phyloP scores from a whole-genome alignment of 2,113 vertebrate genomes.

The Phylloscopus trochilus region DNA sequence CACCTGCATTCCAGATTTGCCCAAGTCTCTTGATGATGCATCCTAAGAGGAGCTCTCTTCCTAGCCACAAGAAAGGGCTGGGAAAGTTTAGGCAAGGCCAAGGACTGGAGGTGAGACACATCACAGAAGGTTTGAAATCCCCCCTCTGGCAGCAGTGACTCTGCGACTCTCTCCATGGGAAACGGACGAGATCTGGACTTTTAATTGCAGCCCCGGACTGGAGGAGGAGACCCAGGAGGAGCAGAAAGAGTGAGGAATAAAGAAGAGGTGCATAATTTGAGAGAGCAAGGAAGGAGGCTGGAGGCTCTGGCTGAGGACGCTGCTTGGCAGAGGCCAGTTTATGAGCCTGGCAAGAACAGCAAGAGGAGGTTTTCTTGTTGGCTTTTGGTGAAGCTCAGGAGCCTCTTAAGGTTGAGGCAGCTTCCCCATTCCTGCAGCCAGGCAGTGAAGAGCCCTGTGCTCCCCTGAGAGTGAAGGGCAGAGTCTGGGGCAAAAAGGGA shows the following conservation, averaged over 20 bases:
- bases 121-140: conserved; percentile 37
- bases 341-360: not conserved
- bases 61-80: conserved; percentile 62
- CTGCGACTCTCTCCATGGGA: conserved; percentile 20
- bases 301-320: not conserved
- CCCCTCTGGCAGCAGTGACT: conserved; percentile 51
- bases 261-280: not conserved
- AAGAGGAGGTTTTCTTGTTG: not conserved
- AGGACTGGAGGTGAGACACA: conserved; percentile 55
- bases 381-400: not conserved
- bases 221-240: conserved; percentile 15
- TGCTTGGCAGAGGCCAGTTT: not conserved
- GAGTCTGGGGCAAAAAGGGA: not conserved
- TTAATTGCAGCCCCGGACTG: conserved; percentile 14
- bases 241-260: not conserved
- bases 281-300: not conserved
- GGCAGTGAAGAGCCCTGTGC: not conserved
- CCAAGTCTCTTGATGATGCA: conserved; percentile 51
- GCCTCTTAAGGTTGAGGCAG: not conserved
- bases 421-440: not conserved
- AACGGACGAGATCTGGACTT: not conserved
- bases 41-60: conserved; percentile 27
- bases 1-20: conserved; percentile 40
- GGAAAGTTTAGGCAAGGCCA: conserved; percentile 36
- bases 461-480: fast-evolving